Evolutionary conservation across 2,888 invertebrate species (phyloP), one percentile per base, ranked within the genome.

Genomic region (Caenorhabditis sp.): DNA sequence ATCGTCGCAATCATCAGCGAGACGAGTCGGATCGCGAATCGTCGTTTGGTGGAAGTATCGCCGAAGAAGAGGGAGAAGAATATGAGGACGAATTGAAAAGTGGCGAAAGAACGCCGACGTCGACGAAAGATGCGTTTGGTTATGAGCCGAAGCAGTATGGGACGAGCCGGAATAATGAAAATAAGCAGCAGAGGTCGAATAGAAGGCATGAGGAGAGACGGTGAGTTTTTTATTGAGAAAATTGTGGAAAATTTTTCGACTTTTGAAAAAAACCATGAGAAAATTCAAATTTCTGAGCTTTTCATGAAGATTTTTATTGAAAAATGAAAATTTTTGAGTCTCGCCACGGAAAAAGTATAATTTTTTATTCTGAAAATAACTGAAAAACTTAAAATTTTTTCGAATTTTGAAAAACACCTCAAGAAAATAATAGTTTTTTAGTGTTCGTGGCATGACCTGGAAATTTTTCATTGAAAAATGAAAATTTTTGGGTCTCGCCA

Each of bases 101-200:
- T 37, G 79, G 79, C 14, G 79, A 79, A 50, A 59, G 69, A 21
- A 79, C 79, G 12, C 79, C 79, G 1, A 79, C 79, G 1, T 73
- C 73, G 1, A 19, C 21, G 1, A 31, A 62, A 49, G 24, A 37
- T 19, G 2, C 14, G 6, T 59, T 37, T 24, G 10, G 43, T 14
- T 43, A 43, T 43, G 10, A 58, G 17, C 36, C 21, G 27, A 27
- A n/a, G 26, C 31, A 53, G 14, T 53, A 21, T 53, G 14, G 14
- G 8, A 1, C 6, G 5, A 31, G 31, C 31, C 31, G 53, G 21
- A 53, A 43, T 14, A 43, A 43, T 43, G 43, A 58, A n/a, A 58
- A 19, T 10, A 27, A 58, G 27, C 19, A n/a, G 19, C 0, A 2
- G 31, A 36, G n/a, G 19, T 26, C 24, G 19, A 58, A n/a, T 21